These are phyloP conservation scores for Anhinga anhinga DNA, from an alignment of 2,113 vertebrate genomes.

Conservation along the genomic window DNA sequence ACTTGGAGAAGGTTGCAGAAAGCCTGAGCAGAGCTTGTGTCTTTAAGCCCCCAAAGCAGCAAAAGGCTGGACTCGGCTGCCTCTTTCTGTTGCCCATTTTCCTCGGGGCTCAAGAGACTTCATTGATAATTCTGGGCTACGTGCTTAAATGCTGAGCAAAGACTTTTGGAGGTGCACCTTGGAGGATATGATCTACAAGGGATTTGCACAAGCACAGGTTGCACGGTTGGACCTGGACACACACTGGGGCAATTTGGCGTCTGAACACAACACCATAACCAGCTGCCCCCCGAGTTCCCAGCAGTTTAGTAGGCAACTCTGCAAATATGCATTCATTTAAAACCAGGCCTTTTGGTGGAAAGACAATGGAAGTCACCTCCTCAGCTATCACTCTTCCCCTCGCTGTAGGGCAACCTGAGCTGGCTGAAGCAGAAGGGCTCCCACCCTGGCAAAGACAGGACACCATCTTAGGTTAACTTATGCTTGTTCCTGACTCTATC, in stretches of 20 bases:
- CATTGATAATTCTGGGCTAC: background rate
- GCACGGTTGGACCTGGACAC: background rate
- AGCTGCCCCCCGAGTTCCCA: background rate
- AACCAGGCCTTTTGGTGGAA: background rate
- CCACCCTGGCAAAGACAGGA: background rate
- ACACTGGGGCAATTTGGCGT: accelerated
- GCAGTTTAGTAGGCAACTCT: background rate
- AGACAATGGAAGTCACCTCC: background rate
- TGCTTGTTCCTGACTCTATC: background rate
- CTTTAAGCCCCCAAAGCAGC: background rate
- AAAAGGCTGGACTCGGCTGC: background rate
- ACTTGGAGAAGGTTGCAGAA: background rate
- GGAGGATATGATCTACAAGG: background rate
- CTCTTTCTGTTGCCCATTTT: background rate
- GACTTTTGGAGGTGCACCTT: background rate
- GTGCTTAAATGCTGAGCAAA: background rate
- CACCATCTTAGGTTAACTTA: background rate
- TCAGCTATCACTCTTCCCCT: background rate
- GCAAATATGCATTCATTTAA: background rate
- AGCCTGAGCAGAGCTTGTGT: background rate
- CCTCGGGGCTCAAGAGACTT: background rate
- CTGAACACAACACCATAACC: background rate
- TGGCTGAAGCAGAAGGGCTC: background rate
- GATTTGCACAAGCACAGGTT: background rate
- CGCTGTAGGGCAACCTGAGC: background rate